Evolutionary conservation across 2,113 vertebrate species (phyloP).

Genomic region (Engystomops pustulosus): DNA sequence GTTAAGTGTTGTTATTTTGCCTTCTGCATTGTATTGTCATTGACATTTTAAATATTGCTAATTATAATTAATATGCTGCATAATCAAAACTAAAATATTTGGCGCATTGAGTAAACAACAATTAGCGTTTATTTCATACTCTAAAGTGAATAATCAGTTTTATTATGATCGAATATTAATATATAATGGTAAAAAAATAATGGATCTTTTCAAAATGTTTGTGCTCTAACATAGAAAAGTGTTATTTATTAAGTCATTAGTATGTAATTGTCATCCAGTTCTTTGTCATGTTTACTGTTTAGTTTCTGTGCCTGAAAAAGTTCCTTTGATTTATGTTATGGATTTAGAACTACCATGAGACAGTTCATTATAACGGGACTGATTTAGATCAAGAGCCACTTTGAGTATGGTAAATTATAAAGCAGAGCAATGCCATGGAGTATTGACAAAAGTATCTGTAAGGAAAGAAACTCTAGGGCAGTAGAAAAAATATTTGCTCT

Average conservation of each 20-base stretch:
- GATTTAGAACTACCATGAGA: neutral
- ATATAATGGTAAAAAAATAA: neutral
- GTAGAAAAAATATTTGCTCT: too few species aligned
- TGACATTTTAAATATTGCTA: constrained; percentile 19
- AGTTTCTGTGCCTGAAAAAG: neutral
- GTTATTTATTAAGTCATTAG: neutral
- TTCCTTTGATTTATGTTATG: neutral
- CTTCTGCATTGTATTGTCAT: neutral
- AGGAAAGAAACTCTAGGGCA: too few species aligned
- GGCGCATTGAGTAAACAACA: neutral
- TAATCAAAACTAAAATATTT: neutral
- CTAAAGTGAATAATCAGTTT: neutral
- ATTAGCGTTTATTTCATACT: neutral
- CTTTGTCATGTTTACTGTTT: neutral
- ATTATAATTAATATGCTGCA: constrained; percentile 30
- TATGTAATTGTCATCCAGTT: neutral
- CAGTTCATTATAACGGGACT: too few species aligned
- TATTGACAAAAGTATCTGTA: too few species aligned
- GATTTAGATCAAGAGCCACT: too few species aligned
- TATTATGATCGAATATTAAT: neutral
- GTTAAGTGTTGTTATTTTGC: neutral
- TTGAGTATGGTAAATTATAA: too few species aligned
- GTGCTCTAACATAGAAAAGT: neutral
- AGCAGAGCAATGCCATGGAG: too few species aligned
- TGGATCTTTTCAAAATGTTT: neutral